A percentile compares a stretch with the other conserved stretches of the same genome.
Evolutionary conservation across 1,140 invertebrate genomes (phyloP).

Genomic region (Lucilia cuprina): DNA sequence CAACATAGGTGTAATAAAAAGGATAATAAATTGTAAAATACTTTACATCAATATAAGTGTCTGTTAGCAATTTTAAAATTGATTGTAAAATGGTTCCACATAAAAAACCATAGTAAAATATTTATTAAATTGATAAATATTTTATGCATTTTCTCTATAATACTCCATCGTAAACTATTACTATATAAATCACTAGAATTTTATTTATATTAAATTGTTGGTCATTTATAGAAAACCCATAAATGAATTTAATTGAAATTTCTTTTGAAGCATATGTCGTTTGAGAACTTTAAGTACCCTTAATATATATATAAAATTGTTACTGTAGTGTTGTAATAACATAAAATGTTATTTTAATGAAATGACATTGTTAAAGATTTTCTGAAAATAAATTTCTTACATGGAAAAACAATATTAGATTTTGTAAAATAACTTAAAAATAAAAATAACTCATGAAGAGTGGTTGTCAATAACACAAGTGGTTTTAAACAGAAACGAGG

Average conservation of each 20-base stretch:
- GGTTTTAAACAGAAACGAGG: too few relatives aligned
- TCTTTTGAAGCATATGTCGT: background rate
- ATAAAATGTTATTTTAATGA: too few relatives aligned
- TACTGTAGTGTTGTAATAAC: too few relatives aligned
- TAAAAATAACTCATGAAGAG: too few relatives aligned
- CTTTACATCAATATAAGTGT: slow-evolving; percentile 22
- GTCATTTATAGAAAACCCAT: background rate
- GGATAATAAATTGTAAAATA: slow-evolving; percentile 35
- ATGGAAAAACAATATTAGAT: too few relatives aligned
- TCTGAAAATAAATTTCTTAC: too few relatives aligned
- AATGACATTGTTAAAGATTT: too few relatives aligned
- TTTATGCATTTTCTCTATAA: background rate
- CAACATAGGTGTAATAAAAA: background rate
- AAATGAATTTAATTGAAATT: slow-evolving; percentile 4
- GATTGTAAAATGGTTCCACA: background rate
- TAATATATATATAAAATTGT: too few relatives aligned
- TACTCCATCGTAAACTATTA: background rate
- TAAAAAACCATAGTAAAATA: background rate
- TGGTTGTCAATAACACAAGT: too few relatives aligned
- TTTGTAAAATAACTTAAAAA: too few relatives aligned
- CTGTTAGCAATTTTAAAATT: background rate
- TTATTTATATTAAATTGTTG: background rate
- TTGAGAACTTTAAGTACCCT: too few relatives aligned
- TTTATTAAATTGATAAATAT: background rate
- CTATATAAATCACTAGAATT: background rate